Conservation (phyloP, 2,888 invertebrate species). For the Drosophila histrio region DNA sequence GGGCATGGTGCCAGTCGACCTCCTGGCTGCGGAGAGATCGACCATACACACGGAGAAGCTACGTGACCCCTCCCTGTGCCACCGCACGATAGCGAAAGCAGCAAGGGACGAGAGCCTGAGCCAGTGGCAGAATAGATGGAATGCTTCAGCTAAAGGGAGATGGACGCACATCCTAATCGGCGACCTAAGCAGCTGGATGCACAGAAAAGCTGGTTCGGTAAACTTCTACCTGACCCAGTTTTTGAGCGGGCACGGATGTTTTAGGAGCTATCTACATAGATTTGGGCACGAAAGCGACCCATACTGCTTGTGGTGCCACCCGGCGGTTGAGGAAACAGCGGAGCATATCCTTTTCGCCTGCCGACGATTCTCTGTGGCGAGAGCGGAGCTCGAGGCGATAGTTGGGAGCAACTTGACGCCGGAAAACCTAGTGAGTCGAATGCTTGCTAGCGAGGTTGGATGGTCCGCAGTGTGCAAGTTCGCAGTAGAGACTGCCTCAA, state of each 20-base stretch:
- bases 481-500: no score
- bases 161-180: not conserved
- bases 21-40: not conserved
- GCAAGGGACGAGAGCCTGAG: not conserved
- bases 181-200: not conserved
- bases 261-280: not conserved
- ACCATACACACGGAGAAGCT: not conserved
- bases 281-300: not conserved
- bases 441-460: no score
- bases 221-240: not conserved
- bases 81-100: not conserved
- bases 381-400: no score
- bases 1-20: not conserved
- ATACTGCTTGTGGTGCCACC: not conserved
- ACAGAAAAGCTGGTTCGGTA: not conserved
- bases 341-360: not conserved
- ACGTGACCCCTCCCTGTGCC: not conserved
- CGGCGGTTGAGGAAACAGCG: not conserved
- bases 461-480: no score
- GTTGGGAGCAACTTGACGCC: no score
- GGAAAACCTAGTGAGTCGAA: no score
- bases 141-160: not conserved
- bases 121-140: not conserved
- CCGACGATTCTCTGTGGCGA: not conserved
- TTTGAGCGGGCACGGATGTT: not conserved